Evolutionary conservation across 2,888 invertebrate genomes (phyloP), one percentile per base, ranked within the genome.

Genomic region (Taphrorychus bicolor): DNA sequence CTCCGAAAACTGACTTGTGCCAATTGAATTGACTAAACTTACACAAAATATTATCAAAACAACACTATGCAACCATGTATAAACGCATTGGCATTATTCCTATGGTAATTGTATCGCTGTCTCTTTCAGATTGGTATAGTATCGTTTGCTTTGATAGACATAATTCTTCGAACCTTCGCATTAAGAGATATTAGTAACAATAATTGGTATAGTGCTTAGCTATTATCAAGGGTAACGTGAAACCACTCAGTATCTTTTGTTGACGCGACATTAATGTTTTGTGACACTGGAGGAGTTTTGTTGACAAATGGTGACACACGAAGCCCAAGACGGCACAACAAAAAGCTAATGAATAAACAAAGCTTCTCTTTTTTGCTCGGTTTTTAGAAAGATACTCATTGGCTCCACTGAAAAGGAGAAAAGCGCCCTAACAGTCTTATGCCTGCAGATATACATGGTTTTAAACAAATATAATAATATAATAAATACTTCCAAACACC

Each of bases 1-100:
- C 79, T 79, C 79, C 77, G 81, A 81, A 74, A 74, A 80, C 80
- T 80, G 65, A 68, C 68, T 68, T 65, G 70, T 67, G 82, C 81
- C 81, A 81, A 81, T 62, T 24, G 79, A 81, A 80, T 81, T 81
- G 70, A 80, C 80, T 81, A 81, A 82, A 81, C 80, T 81, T 80
- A 81, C 78, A 11, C 57, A 82, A 82, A 82, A 81, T 81, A 80
- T 82, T 81, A 81, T 82, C 81, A 82, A 78, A 81, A 82, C 80
- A 81, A 81, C 80, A 82, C 80, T 82, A 75, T 71, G 59, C 77
- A 81, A 81, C 82, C 81, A 81, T 81, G 81, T 81, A 82, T 81
- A 81, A 78, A 77, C 78, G 81, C 79, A 77, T 63, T 71, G 73
- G 74, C 75, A 22, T 51, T 45, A 45, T 45, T 45, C 22, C n/a